Conservation (phyloP, 2,113 vertebrate species). For the Zosterops borbonicus region DNA sequence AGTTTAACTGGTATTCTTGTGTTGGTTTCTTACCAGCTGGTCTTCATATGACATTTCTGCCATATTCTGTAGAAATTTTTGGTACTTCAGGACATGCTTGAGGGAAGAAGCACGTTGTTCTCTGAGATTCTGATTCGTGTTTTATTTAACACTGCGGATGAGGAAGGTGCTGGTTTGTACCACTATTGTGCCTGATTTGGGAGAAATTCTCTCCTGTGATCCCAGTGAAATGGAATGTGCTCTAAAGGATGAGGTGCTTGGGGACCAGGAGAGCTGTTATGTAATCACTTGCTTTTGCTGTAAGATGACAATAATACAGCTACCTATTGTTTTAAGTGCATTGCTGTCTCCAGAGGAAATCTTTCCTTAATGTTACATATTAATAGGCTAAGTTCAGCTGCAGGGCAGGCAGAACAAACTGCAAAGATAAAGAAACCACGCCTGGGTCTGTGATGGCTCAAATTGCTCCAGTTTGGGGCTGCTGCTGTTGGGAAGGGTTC, state of each 20-base stretch:
- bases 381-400: constrained; percentile 30
- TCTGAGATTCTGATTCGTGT: background rate
- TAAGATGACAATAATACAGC: background rate
- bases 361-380: background rate
- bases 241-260: background rate
- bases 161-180: background rate
- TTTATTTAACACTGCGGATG: background rate
- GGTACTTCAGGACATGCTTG: background rate
- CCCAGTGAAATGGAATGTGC: background rate
- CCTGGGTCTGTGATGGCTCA: background rate
- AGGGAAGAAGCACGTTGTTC: background rate
- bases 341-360: constrained; percentile 12
- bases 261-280: background rate
- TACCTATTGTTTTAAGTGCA: background rate
- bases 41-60: background rate
- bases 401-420: background rate
- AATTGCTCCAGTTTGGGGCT: background rate
- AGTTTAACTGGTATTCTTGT: background rate
- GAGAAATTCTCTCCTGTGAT: background rate
- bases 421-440: background rate
- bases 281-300: background rate
- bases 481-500: background rate
- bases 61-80: background rate
- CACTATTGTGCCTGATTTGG: background rate
- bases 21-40: background rate